Conservation (phyloP, 2,797 vertebrate genomes). For the Otolemur crassicaudatus region DNA sequence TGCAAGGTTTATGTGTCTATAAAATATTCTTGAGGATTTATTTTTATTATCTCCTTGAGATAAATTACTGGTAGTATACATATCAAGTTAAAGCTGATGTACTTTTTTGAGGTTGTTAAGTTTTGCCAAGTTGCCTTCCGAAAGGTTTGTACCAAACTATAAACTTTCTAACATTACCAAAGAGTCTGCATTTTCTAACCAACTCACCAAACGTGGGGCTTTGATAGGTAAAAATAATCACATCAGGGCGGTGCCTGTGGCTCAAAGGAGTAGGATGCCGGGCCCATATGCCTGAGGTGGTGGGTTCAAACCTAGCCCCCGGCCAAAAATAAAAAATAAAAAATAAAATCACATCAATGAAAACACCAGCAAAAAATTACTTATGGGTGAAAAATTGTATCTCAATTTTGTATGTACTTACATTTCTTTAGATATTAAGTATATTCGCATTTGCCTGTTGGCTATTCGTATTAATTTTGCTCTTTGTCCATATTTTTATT, state of each 20-base stretch:
- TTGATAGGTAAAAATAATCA: neutral
- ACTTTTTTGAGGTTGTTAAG: neutral
- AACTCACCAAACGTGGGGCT: neutral
- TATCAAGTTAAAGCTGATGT: neutral
- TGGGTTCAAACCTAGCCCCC: too few relatives aligned
- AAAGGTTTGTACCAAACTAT: neutral
- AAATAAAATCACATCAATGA: neutral
- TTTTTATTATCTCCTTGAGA: neutral
- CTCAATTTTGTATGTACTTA: neutral
- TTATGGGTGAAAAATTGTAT: neutral
- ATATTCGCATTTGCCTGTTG: neutral
- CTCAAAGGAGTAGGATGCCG: too few relatives aligned
- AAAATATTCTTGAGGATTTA: conserved; percentile 29
- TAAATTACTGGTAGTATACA: neutral
- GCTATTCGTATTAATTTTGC: neutral
- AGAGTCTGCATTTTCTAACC: neutral
- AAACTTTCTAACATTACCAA: neutral
- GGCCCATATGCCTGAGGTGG: too few relatives aligned
- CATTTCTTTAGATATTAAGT: conserved; percentile 21
- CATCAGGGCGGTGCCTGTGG: neutral
- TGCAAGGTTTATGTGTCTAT: neutral
- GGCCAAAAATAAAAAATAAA: too few relatives aligned
- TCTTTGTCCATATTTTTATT: neutral
- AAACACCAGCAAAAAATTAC: neutral
- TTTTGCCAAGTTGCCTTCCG: neutral